phyloP scores from a whole-genome alignment of 2,888 invertebrate species.

The Drosophila helvetica region DNA sequence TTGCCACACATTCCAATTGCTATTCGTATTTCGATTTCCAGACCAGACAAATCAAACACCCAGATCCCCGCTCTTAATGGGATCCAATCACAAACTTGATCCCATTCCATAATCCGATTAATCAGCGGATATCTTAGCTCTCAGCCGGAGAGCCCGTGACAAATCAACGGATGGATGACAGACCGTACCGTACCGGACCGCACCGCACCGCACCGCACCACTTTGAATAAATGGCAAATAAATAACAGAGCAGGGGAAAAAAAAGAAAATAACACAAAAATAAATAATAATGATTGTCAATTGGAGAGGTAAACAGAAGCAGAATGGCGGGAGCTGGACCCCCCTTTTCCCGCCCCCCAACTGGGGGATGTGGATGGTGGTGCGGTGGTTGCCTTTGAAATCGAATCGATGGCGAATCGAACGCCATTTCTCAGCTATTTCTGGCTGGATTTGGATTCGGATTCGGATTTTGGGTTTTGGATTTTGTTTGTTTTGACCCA shows the following conservation, averaged over 20 bases:
- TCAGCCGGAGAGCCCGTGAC: constrained; percentile 20
- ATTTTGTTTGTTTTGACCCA: constrained; percentile 69
- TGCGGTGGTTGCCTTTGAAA: constrained; percentile 70
- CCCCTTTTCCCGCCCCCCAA: neutral
- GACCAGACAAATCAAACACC: constrained; percentile 1
- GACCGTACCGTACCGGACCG: too few species aligned
- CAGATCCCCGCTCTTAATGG: neutral
- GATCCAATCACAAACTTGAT: constrained; percentile 18
- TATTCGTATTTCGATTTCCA: neutral
- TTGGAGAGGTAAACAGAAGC: constrained; percentile 33
- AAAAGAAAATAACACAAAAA: neutral
- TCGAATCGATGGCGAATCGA: constrained; percentile 45
- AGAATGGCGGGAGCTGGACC: constrained; percentile 17
- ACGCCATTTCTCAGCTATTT: constrained; percentile 67
- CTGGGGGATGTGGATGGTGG: constrained; percentile 3
- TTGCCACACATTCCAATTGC: neutral
- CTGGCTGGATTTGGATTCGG: constrained; percentile 34
- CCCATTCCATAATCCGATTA: constrained; percentile 22
- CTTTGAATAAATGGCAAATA: constrained; percentile 39
- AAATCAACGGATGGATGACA: constrained; percentile 28
- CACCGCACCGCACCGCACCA: too few species aligned
- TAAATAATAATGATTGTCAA: constrained; percentile 29
- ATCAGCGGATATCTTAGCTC: constrained; percentile 12
- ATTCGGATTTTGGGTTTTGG: too few species aligned
- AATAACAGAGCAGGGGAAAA: constrained; percentile 12